Conservation (phyloP, 2,888 invertebrate genomes). For the Sarcophaga rosellei region DNA sequence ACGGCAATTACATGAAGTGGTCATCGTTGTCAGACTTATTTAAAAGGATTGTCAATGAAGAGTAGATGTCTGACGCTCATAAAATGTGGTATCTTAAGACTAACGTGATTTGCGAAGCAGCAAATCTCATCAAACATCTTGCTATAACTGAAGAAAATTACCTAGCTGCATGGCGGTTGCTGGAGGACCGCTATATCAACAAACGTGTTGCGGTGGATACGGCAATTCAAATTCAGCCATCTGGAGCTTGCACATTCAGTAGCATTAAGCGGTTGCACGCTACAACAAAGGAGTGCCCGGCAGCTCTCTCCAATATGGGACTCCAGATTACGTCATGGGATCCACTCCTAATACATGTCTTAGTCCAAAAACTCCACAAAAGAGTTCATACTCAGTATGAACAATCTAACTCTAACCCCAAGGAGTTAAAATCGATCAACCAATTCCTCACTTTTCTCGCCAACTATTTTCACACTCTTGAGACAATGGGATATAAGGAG, state of each 20-base stretch:
- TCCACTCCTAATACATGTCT: neutral
- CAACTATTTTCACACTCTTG: neutral
- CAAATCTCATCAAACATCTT: neutral
- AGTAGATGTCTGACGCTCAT: neutral
- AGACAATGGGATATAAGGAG: conserved; percentile 3
- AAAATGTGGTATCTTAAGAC: neutral
- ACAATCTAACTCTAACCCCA: neutral
- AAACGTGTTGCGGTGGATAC: too few relatives aligned
- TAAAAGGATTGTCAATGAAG: neutral
- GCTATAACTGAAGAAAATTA: too few relatives aligned
- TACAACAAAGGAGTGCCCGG: neutral
- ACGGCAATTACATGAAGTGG: too few relatives aligned
- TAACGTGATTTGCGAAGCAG: neutral
- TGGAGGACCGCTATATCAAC: too few relatives aligned
- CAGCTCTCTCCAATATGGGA: neutral
- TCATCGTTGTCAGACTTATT: too few relatives aligned
- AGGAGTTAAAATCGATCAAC: neutral
- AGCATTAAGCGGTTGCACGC: neutral
- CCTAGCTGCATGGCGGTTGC: too few relatives aligned
- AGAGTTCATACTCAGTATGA: conserved; percentile 1
- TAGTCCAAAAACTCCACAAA: neutral
- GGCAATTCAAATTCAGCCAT: too few relatives aligned
- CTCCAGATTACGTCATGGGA: neutral
- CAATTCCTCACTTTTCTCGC: neutral
- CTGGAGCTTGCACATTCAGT: too few relatives aligned